A percentile compares a stretch with the other conserved stretches of the same genome.
Evolutionary conservation across 2,888 invertebrate genomes (phyloP).

Genomic region (Mesorhabditis sp.): DNA sequence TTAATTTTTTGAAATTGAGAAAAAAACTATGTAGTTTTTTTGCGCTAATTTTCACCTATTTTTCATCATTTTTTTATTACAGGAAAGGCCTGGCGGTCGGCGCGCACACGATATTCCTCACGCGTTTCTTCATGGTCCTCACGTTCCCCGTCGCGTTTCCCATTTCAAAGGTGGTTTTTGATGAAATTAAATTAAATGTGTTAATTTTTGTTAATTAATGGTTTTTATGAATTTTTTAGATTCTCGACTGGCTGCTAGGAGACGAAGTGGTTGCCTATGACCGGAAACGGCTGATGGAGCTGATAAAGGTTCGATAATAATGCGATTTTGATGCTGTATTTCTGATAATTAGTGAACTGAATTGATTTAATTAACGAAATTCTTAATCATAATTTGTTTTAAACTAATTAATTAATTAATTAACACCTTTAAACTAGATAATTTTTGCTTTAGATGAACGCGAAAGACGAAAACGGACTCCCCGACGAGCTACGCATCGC

Average conservation of each 20-base stretch:
- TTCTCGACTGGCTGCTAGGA: constrained; percentile 65
- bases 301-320: constrained; percentile 69
- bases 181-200: constrained; percentile 81
- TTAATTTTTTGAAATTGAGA: not conserved
- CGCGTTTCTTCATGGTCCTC: constrained; percentile 84
- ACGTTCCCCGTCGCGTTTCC: constrained; percentile 76
- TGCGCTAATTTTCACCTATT: not conserved
- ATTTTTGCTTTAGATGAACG: constrained; percentile 58
- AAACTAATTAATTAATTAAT: no score
- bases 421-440: no score
- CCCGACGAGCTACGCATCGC: constrained; percentile 56
- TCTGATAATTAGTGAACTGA: no score
- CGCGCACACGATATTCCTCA: constrained; percentile 76
- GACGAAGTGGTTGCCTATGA: constrained; percentile 98
- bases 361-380: no score
- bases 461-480: constrained; percentile 23
- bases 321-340: no score
- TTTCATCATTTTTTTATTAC: not conserved
- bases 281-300: constrained; percentile 87
- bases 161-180: constrained; percentile 60
- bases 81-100: constrained; percentile 52
- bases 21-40: not conserved
- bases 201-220: constrained; percentile 71
- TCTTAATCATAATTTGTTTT: no score
- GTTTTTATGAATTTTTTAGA: constrained; percentile 11